Conservation (phyloP, 2,113 vertebrate species). For the Xenopus borealis region DNA sequence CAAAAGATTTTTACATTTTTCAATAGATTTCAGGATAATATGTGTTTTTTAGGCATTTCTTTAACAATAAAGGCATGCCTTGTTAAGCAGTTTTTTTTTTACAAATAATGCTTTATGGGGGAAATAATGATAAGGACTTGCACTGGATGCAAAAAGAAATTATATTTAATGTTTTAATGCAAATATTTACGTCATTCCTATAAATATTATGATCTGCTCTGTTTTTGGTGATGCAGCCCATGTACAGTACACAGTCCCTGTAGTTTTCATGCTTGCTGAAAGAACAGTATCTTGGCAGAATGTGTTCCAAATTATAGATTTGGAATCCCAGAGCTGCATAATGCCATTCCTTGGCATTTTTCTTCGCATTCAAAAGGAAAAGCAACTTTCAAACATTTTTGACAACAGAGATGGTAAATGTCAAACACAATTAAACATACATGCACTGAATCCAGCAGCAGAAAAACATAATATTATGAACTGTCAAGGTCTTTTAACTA, state of each 20-base stretch:
- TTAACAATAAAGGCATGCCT: too few species aligned
- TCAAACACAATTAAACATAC: slow-evolving; percentile 35
- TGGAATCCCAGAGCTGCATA: slow-evolving; percentile 15
- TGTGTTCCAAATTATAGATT: slow-evolving; percentile 11
- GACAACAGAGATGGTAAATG: slow-evolving; percentile 38
- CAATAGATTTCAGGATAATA: too few species aligned
- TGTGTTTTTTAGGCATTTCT: too few species aligned
- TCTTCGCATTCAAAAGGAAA: slow-evolving; percentile 34
- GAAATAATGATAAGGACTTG: too few species aligned
- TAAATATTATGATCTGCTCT: not conserved
- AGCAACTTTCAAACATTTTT: slow-evolving; percentile 26
- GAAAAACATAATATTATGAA: slow-evolving; percentile 18
- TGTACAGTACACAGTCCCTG: slow-evolving; percentile 1
- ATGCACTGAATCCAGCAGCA: slow-evolving; percentile 17
- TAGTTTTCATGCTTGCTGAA: slow-evolving; percentile 9
- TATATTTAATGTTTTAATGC: too few species aligned
- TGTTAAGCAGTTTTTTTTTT: too few species aligned
- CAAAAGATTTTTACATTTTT: too few species aligned
- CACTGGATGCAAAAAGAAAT: too few species aligned
- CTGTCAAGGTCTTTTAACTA: slow-evolving; percentile 18
- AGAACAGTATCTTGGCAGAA: slow-evolving; percentile 4
- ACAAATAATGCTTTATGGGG: too few species aligned
- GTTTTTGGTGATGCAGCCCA: not conserved
- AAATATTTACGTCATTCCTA: too few species aligned
- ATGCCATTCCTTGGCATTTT: slow-evolving; percentile 34